Percentiles rank a stretch among this genome's conserved stretches.
Evolutionary conservation across 2,113 vertebrate genomes (phyloP).

Genomic region (Gnathonemus longibarbis): DNA sequence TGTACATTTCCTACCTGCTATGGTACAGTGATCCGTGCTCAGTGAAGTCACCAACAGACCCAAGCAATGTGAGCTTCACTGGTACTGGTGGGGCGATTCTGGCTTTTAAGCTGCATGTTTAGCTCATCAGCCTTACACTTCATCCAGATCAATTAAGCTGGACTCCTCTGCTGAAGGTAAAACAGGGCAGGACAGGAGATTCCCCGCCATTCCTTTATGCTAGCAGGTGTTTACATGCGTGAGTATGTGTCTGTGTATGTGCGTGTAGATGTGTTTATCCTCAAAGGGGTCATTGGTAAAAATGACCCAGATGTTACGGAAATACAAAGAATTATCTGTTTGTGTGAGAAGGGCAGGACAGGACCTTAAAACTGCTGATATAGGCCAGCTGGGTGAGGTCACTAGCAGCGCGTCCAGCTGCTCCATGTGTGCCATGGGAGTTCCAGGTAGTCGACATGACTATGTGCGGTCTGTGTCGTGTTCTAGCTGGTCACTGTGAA

Average conservation of each 20-base stretch:
- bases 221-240: not conserved
- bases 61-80: not conserved
- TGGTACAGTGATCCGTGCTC: not conserved
- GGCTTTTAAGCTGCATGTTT: not conserved
- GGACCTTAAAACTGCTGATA: not conserved
- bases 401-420: not conserved
- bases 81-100: not conserved
- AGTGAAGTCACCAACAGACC: not conserved
- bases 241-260: not conserved
- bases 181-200: not conserved
- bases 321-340: constrained; percentile 49
- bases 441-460: constrained; percentile 1
- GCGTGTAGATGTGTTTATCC: constrained; percentile 6
- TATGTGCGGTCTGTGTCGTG: not conserved
- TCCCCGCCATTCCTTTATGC: not conserved
- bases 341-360: not conserved
- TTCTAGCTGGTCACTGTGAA: not conserved
- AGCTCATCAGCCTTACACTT: not conserved
- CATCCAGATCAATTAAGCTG: not conserved
- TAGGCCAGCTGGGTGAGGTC: no score
- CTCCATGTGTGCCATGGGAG: constrained; percentile 2
- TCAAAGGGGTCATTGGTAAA: constrained; percentile 47
- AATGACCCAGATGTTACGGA: constrained; percentile 52
- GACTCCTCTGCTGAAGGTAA: not conserved
- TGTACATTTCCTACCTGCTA: not conserved